Conservation (phyloP, 2,797 vertebrate species). For the Acestrorhynchus altus region DNA sequence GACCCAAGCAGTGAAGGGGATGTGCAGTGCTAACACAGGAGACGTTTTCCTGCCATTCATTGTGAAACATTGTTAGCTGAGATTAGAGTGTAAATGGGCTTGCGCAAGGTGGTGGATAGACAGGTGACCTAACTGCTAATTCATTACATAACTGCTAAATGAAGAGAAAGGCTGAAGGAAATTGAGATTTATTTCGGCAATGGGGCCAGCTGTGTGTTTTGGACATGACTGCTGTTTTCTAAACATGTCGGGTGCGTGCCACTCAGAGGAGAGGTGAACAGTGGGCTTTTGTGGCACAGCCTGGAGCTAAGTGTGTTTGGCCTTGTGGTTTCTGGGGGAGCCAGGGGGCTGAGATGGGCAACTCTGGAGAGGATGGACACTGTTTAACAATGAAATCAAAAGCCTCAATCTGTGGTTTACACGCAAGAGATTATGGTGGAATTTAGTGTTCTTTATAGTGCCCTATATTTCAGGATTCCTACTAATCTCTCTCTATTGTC, state of each 20-base stretch:
- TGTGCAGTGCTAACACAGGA: background rate
- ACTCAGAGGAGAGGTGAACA: conserved; percentile 73
- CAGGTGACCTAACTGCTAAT: conserved; percentile 62
- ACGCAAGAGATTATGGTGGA: background rate
- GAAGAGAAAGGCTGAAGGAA: conserved; percentile 72
- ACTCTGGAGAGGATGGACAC: conserved; percentile 21
- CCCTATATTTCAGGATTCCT: background rate
- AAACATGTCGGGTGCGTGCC: conserved; percentile 72
- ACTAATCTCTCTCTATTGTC: background rate
- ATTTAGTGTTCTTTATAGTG: background rate
- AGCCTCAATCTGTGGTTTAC: background rate
- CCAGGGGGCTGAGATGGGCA: conserved; percentile 49
- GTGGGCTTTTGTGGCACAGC: conserved; percentile 71
- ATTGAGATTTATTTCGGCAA: conserved; percentile 76
- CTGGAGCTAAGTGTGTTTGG: conserved; percentile 73
- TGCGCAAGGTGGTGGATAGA: conserved; percentile 42
- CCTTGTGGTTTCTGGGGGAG: conserved; percentile 71
- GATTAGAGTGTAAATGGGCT: conserved; percentile 31
- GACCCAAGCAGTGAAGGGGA: conserved; percentile 30
- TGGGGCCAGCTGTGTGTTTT: conserved; percentile 73
- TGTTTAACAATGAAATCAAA: conserved; percentile 49
- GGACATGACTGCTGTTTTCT: conserved; percentile 73
- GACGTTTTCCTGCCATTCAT: conserved; percentile 28
- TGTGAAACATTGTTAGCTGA: conserved; percentile 13
- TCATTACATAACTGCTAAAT: conserved; percentile 69